phyloP scores from a whole-genome alignment of 2,888 invertebrate genomes.

The Taenaris catops region DNA sequence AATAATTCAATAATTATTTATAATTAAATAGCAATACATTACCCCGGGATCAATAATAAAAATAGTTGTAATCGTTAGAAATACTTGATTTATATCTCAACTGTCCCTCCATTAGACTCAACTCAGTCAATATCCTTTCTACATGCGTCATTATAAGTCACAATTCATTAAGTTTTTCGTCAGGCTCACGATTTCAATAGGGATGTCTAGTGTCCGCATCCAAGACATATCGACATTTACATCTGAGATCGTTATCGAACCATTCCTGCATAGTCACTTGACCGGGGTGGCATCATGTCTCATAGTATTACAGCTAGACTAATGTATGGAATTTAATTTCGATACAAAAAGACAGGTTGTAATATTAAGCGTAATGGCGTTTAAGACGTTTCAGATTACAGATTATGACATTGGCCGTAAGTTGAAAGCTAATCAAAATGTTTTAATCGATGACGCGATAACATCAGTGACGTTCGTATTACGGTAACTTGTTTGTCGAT shows the following conservation, averaged over 20 bases:
- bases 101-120: constrained; percentile 31
- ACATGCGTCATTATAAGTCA: constrained; percentile 73
- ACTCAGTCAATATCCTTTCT: constrained; percentile 48
- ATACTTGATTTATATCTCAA: constrained; percentile 18
- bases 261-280: constrained; percentile 76
- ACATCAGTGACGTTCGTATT: constrained; percentile 54
- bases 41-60: constrained; percentile 13
- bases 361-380: constrained; percentile 51
- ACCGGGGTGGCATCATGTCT: constrained; percentile 74
- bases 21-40: too few relatives aligned
- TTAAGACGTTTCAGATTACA: constrained; percentile 59
- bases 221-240: constrained; percentile 66
- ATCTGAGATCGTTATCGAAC: constrained; percentile 71
- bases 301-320: constrained; percentile 68
- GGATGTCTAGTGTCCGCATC: constrained; percentile 70
- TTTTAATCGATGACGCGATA: constrained; percentile 78
- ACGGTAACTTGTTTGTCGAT: constrained; percentile 33
- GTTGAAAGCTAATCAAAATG: constrained; percentile 79
- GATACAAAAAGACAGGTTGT: constrained; percentile 57
- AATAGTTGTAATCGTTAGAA: constrained; percentile 14
- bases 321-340: constrained; percentile 75
- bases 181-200: constrained; percentile 70
- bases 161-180: constrained; percentile 76
- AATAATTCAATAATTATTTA: too few relatives aligned
- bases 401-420: constrained; percentile 73